Conservation (phyloP, 2,888 invertebrate species). For the Leptinotarsa haldemani region DNA sequence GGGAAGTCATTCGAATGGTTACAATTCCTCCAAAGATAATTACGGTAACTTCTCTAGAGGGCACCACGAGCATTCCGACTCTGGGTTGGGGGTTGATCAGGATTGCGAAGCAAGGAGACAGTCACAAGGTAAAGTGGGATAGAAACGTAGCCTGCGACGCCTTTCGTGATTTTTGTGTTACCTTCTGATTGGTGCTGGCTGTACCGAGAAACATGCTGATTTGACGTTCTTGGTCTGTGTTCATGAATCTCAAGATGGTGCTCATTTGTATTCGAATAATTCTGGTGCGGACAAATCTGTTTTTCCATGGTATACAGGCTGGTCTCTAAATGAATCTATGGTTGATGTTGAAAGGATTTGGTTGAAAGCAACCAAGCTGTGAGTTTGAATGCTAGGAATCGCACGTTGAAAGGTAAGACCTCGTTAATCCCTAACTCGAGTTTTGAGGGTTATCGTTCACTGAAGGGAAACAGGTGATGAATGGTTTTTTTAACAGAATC, state of each 20-base stretch:
- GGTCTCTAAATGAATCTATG: too few relatives aligned
- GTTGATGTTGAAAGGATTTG: too few relatives aligned
- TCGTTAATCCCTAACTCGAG: too few relatives aligned
- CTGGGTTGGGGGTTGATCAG: conserved; percentile 81
- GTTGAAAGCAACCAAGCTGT: too few relatives aligned
- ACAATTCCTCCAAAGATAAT: conserved; percentile 45
- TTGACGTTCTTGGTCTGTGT: neutral
- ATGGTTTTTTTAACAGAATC: too few relatives aligned
- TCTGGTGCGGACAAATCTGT: neutral
- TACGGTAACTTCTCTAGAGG: conserved; percentile 54
- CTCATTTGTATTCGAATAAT: neutral
- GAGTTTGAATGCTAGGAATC: too few relatives aligned
- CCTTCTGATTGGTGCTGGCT: conserved; percentile 13
- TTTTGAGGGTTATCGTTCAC: too few relatives aligned
- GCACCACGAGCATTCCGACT: conserved; percentile 82
- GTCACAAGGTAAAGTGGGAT: conserved; percentile 32
- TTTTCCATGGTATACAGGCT: neutral
- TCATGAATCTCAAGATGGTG: neutral
- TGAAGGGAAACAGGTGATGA: too few relatives aligned
- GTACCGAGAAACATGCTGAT: neutral
- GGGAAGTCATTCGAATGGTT: conserved; percentile 41
- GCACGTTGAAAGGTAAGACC: too few relatives aligned
- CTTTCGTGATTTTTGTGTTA: conserved; percentile 34
- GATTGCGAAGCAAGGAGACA: conserved; percentile 71
- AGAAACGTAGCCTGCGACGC: conserved; percentile 20